phyloP scores from a whole-genome alignment of 2,113 vertebrate genomes.

The Perca flavescens region DNA sequence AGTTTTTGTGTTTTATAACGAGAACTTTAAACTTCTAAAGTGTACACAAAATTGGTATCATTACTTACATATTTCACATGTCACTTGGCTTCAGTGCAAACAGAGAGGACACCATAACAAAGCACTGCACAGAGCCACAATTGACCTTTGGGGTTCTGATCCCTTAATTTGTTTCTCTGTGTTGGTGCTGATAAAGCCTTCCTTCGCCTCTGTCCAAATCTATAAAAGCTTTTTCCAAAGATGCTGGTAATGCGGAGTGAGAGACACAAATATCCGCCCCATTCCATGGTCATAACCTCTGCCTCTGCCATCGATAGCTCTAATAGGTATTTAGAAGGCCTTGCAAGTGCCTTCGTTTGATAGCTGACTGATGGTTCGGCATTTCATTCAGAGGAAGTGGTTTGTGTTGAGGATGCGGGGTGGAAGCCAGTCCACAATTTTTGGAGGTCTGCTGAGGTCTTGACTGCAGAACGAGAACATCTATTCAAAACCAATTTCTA shows the following conservation, averaged over 20 bases:
- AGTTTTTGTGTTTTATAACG: not conserved
- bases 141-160: slow-evolving; percentile 82
- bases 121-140: slow-evolving; percentile 71
- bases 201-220: slow-evolving; percentile 72
- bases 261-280: slow-evolving; percentile 68
- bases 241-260: slow-evolving; percentile 65
- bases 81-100: slow-evolving; percentile 60
- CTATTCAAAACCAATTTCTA: slow-evolving; percentile 31
- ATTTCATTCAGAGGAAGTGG: slow-evolving; percentile 39
- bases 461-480: not conserved
- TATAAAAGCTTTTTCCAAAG: slow-evolving; percentile 68
- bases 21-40: slow-evolving; percentile 5
- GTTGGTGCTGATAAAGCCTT: slow-evolving; percentile 77
- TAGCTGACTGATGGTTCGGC: slow-evolving; percentile 32
- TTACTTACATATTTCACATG: slow-evolving; percentile 52
- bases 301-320: slow-evolving; percentile 58
- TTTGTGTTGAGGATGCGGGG: slow-evolving; percentile 10
- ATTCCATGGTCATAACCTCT: slow-evolving; percentile 65
- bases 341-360: slow-evolving; percentile 50
- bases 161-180: slow-evolving; percentile 79
- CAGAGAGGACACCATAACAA: slow-evolving; percentile 65
- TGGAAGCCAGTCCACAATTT: slow-evolving; percentile 6
- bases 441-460: not conserved
- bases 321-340: slow-evolving; percentile 70
- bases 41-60: slow-evolving; percentile 29